phyloP scores from a whole-genome alignment of 2,888 invertebrate genomes.

The Digitonthophagus gazella region DNA sequence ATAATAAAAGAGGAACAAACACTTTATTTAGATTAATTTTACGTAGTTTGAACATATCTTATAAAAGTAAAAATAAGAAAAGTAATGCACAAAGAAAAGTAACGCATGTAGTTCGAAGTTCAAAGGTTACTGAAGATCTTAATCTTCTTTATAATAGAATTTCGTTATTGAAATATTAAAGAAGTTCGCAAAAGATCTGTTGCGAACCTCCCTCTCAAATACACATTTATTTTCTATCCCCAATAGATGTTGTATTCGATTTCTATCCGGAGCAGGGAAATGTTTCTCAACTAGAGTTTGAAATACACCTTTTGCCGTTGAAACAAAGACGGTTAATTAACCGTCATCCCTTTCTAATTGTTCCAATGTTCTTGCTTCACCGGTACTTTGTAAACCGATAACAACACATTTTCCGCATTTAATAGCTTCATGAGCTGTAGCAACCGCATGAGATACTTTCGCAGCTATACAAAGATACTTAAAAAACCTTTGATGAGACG shows the following conservation, averaged over 20 bases:
- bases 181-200: no score
- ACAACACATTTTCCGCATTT: conserved; percentile 97
- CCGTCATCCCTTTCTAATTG: conserved; percentile 95
- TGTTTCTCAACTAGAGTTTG: conserved; percentile 97
- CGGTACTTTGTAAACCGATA: conserved; percentile 98
- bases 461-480: conserved; percentile 98
- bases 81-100: no score
- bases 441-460: conserved; percentile 80
- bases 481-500: conserved; percentile 91
- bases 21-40: no score
- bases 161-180: no score
- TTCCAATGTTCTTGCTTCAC: conserved; percentile 95
- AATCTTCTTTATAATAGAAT: no score
- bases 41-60: no score
- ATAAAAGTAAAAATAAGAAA: no score
- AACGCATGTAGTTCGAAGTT: no score
- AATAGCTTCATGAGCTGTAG: conserved; percentile 79
- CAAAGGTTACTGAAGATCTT: no score
- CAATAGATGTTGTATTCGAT: conserved; percentile 45
- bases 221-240: conserved; percentile 57
- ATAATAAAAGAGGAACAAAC: no score
- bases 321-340: conserved; percentile 96
- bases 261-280: conserved; percentile 93
- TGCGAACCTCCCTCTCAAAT: no score
- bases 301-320: conserved; percentile 93